Percentiles rank a stretch among this genome's conserved stretches.
These are phyloP conservation scores for Tiliacea citrago DNA, from an alignment of 2,888 invertebrate species.

Conservation along the genomic window DNA sequence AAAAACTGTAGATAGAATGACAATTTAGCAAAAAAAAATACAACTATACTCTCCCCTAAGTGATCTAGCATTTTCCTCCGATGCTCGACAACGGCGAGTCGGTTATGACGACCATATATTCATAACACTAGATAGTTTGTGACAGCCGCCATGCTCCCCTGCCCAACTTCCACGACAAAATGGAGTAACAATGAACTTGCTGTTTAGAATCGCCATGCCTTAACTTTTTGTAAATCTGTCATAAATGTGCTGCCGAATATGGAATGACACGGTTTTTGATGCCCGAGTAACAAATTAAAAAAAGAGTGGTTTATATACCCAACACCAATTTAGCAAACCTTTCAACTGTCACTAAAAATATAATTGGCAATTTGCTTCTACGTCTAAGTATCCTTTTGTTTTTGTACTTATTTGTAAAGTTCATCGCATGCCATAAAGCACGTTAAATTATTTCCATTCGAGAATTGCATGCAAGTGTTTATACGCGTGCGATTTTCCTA, in stretches of 20 bases:
- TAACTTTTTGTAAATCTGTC: constrained; percentile 45
- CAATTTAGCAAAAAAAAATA: not conserved
- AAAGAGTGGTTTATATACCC: not conserved
- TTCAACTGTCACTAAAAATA: not conserved
- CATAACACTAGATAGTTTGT: constrained; percentile 78
- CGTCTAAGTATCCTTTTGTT: not conserved
- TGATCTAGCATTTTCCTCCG: constrained; percentile 46
- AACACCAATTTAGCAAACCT: not conserved
- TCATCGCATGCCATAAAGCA: too few relatives aligned
- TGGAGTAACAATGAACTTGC: constrained; percentile 77
- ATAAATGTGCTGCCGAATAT: constrained; percentile 19
- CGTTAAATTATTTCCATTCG: too few relatives aligned
- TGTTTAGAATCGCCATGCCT: constrained; percentile 68
- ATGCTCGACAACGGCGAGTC: constrained; percentile 58
- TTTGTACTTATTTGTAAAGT: too few relatives aligned
- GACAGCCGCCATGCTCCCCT: constrained; percentile 86
- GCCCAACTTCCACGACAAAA: constrained; percentile 67
- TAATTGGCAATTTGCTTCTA: not conserved
- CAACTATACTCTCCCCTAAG: constrained; percentile 42
- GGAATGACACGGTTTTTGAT: not conserved
- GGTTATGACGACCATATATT: constrained; percentile 81
- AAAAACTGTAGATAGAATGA: not conserved
- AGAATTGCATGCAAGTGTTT: too few relatives aligned
- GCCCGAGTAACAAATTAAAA: not conserved
- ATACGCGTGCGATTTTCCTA: too few relatives aligned